These are phyloP conservation scores for Pseudocheirus occidentalis DNA, from an alignment of 2,797 vertebrate genomes.

Conservation along the genomic window DNA sequence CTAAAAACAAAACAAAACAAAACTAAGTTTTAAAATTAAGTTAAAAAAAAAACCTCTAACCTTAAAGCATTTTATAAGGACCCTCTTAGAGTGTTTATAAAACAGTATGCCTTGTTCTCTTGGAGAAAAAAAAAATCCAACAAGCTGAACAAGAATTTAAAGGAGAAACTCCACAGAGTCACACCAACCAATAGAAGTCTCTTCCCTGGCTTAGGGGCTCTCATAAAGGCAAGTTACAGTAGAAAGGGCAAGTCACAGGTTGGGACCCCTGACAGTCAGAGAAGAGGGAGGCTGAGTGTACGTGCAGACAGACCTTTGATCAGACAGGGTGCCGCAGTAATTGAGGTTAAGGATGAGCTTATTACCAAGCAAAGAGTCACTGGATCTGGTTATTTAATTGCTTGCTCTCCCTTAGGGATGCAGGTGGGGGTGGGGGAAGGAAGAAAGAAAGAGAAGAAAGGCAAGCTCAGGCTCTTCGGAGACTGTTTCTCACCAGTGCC, in stretches of 20 bases:
- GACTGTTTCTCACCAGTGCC: conserved; percentile 74
- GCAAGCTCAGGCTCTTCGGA: conserved; percentile 56
- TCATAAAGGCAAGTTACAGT: neutral
- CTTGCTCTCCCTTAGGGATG: conserved; percentile 40
- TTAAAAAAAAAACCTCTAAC: neutral
- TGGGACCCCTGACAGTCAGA: neutral
- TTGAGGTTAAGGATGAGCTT: conserved; percentile 53
- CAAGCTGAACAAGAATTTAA: conserved; percentile 5
- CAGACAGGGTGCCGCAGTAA: neutral
- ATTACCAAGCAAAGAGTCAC: conserved; percentile 36
- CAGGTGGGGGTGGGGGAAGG: neutral
- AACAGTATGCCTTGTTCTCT: neutral
- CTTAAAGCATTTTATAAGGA: conserved; percentile 2
- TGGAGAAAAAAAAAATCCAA: neutral
- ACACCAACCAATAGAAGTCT: neutral
- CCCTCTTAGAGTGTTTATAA: neutral
- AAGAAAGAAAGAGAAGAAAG: conserved; percentile 29
- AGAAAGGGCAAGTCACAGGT: neutral
- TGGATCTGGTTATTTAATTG: conserved; percentile 43
- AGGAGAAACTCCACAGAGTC: neutral
- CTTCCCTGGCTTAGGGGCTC: neutral
- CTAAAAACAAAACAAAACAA: neutral
- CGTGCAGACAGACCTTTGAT: conserved; percentile 2
- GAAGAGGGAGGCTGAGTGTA: neutral
- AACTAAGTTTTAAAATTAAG: neutral